These are phyloP conservation scores for Cryptosula pallasiana DNA, from an alignment of 2,888 invertebrate genomes.

Conservation along the genomic window DNA sequence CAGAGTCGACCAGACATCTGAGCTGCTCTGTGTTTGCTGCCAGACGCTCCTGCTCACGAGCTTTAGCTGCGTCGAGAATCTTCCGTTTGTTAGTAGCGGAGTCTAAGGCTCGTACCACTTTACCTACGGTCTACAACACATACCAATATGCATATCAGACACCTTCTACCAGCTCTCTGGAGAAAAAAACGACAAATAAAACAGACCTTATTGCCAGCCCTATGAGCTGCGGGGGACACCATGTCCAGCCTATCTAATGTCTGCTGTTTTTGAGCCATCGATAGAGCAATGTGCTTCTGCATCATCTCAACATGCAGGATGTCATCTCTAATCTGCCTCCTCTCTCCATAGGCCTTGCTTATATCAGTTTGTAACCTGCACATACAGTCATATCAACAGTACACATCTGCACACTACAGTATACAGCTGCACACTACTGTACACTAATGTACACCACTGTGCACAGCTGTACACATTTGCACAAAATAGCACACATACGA, in stretches of 20 bases:
- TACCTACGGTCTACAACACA: conserved; percentile 27
- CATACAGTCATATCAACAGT: background rate
- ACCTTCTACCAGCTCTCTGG: too few relatives aligned
- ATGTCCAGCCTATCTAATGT: background rate
- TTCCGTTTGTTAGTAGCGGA: background rate
- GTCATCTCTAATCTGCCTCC: conserved; percentile 17
- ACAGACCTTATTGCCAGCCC: conserved; percentile 4
- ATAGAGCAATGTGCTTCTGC: background rate
- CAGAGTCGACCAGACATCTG: conserved; percentile 24
- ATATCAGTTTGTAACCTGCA: conserved; percentile 13
- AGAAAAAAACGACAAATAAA: too few relatives aligned
- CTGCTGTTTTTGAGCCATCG: background rate
- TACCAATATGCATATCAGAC: background rate
- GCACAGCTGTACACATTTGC: too few relatives aligned
- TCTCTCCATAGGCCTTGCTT: conserved; percentile 15
- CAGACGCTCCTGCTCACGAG: conserved; percentile 25
- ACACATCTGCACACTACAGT: background rate
- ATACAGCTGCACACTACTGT: too few relatives aligned
- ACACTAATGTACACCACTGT: too few relatives aligned
- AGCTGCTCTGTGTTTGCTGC: conserved; percentile 28
- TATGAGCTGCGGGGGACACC: background rate
- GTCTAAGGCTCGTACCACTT: conserved; percentile 25
- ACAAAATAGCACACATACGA: too few relatives aligned
- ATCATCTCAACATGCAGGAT: conserved; percentile 9
- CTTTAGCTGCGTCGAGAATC: conserved; percentile 25